phyloP scores from a whole-genome alignment of 35 echinoderm and acorn worm species.

The Apostichopus parvimensis region DNA sequence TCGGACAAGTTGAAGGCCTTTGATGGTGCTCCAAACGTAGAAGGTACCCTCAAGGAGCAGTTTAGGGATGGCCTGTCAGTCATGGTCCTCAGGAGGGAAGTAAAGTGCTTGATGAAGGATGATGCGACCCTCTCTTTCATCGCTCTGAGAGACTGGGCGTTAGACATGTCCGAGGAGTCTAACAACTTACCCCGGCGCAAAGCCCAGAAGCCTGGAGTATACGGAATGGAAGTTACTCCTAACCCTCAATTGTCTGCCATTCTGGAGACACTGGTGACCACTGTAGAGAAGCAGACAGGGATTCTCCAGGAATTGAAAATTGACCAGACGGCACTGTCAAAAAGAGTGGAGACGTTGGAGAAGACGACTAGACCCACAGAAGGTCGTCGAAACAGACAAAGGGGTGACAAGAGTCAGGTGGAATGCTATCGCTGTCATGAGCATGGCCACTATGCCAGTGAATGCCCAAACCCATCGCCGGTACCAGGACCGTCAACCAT shows the following conservation, averaged over 20 bases:
- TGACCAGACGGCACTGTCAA: not conserved
- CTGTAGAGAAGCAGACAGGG: not conserved
- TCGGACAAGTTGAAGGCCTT: not conserved
- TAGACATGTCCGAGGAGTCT: not conserved
- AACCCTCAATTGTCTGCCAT: not conserved
- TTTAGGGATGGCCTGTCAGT: not conserved
- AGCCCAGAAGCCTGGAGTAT: not conserved
- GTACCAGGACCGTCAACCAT: not conserved
- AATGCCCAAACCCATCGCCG: not conserved
- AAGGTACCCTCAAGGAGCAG: not conserved
- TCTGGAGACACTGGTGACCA: not conserved
- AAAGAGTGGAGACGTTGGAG: not conserved
- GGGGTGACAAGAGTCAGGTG: not conserved
- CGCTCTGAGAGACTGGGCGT: not conserved
- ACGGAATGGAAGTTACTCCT: not conserved
- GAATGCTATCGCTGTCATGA: not conserved
- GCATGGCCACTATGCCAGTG: not conserved
- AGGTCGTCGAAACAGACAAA: not conserved
- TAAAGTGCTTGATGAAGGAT: not conserved
- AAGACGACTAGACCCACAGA: not conserved
- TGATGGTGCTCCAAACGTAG: not conserved
- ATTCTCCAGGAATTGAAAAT: not conserved
- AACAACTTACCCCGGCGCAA: not conserved
- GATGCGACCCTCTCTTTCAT: not conserved
- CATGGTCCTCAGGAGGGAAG: not conserved